Base-by-base conservation (phyloP, 2,888 invertebrate species). In the Desoria tigrina region DNA sequence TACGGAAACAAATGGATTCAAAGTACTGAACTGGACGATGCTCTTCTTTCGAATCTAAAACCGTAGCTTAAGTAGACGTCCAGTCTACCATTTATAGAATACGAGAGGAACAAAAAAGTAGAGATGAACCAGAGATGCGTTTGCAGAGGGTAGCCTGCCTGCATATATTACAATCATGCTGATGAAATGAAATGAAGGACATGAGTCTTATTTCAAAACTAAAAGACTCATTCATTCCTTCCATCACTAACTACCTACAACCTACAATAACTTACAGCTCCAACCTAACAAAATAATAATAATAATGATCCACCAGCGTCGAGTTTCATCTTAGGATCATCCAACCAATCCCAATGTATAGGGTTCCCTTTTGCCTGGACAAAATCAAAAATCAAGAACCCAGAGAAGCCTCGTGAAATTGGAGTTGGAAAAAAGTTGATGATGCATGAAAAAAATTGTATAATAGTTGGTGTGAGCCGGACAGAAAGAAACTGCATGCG, bases 51-150 rank as follows among this genome's bases (percentile, higher is more conserved):
- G 39, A 16, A 11, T 39, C 16, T 39, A 39, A 39, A 39, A 39
- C 16, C 39, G 9, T 39, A 39, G 16, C 9, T 11, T 39, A 6
- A 53, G 53, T 26, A 53, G 53, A 53, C 53, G 53, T 53, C 53
- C 53, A 53, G 53, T 53, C 53, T 53, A 24, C 53, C 53, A 53
- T 24, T 53, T 39, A 39, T 39, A 39, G 39, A 11, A 39, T 16
- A 39, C 16, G 16, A 39, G 16, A 39, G 16, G 39, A 39, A 39
- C 16, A 39, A n/a, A n/a, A n/a, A n/a, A n/a, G n/a, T n/a, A 39
- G 39, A 39, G 9, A 39, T 39, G 39, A 39, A 39, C 9, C 39
- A 39, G 39, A 39, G 39, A 39, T 39, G 9, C 39, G 39, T 11
- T 39, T 16, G 39, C 9, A 39, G 39, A 11, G 16, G 39, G 9